Evolutionary conservation across 2,113 vertebrate genomes (phyloP).

Genomic region (Mus spicilegus): DNA sequence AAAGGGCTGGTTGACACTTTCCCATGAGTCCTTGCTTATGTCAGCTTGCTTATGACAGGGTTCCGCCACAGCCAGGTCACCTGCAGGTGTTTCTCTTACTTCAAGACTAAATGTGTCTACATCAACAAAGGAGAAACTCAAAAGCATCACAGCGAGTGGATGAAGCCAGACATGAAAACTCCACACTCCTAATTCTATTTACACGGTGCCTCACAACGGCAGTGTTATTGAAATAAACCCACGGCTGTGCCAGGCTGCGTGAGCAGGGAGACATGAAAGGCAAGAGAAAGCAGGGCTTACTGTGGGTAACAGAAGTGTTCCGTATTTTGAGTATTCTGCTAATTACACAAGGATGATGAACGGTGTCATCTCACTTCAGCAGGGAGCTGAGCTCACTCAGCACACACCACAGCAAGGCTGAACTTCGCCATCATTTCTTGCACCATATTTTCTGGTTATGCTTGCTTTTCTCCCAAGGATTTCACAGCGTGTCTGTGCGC

Average conservation of each 20-base stretch:
- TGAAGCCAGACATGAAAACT: not conserved
- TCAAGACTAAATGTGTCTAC: not conserved
- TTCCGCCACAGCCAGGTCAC: not conserved
- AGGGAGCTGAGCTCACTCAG: not conserved
- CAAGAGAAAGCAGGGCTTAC: not conserved
- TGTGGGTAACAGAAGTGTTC: not conserved
- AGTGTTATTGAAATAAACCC: not conserved
- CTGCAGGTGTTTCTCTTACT: not conserved
- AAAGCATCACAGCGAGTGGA: not conserved
- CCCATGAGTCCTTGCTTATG: too few relatives aligned
- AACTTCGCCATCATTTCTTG: not conserved
- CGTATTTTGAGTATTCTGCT: not conserved
- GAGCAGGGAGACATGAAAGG: not conserved
- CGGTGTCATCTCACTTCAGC: not conserved
- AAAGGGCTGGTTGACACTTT: rapidly evolving
- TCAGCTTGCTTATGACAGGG: not conserved
- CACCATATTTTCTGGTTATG: not conserved
- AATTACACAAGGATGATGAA: not conserved
- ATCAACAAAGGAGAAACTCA: not conserved
- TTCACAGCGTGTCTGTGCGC: not conserved
- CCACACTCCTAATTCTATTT: not conserved
- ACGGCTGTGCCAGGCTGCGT: not conserved
- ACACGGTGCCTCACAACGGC: not conserved
- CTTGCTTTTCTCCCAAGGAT: not conserved
- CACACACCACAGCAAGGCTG: not conserved